Percentiles rank a stretch among this genome's conserved stretches.
These are phyloP conservation scores for Lissonota sp. DNA, from an alignment of 2,888 invertebrate genomes.

Conservation along the genomic window DNA sequence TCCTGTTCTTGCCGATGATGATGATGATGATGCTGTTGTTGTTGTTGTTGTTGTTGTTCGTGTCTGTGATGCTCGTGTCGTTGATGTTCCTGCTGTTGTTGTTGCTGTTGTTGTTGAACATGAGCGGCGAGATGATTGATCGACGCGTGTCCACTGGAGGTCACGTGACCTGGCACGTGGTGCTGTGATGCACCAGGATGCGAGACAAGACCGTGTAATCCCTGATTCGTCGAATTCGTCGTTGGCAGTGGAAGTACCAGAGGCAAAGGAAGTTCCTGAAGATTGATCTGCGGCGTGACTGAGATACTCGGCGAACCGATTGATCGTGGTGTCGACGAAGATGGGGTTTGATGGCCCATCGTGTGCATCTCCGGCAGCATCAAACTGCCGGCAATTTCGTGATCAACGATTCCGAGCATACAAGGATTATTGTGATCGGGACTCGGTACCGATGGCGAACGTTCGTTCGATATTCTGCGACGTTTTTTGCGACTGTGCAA, in stretches of 20 bases:
- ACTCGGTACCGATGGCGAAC: slow-evolving; percentile 82
- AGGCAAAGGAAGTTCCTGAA: slow-evolving; percentile 82
- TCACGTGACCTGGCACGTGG: slow-evolving; percentile 82
- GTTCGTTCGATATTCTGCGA: slow-evolving; percentile 84
- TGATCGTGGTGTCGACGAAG: slow-evolving; percentile 80
- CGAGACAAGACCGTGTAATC: slow-evolving; percentile 66
- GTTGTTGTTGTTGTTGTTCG: slow-evolving; percentile 64
- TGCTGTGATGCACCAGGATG: slow-evolving; percentile 64
- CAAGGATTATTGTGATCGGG: slow-evolving; percentile 82
- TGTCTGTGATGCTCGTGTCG: slow-evolving; percentile 60
- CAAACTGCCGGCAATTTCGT: slow-evolving; percentile 72
- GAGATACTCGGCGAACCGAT: slow-evolving; percentile 81
- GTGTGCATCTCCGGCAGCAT: slow-evolving; percentile 76
- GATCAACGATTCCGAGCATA: slow-evolving; percentile 81
- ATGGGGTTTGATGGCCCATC: slow-evolving; percentile 67
- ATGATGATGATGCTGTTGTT: slow-evolving; percentile 63
- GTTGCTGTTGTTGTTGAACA: slow-evolving; percentile 76
- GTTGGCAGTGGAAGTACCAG: slow-evolving; percentile 76
- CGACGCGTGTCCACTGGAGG: slow-evolving; percentile 78
- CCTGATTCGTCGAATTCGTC: slow-evolving; percentile 79
- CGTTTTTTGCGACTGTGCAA: slow-evolving; percentile 82
- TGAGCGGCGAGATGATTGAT: slow-evolving; percentile 79
- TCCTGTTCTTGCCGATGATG: slow-evolving; percentile 32
- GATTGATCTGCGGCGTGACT: slow-evolving; percentile 82
- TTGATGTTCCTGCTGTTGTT: slow-evolving; percentile 76